Base-by-base conservation (phyloP, 2,888 invertebrate genomes). In the Stenodema calcarata region DNA sequence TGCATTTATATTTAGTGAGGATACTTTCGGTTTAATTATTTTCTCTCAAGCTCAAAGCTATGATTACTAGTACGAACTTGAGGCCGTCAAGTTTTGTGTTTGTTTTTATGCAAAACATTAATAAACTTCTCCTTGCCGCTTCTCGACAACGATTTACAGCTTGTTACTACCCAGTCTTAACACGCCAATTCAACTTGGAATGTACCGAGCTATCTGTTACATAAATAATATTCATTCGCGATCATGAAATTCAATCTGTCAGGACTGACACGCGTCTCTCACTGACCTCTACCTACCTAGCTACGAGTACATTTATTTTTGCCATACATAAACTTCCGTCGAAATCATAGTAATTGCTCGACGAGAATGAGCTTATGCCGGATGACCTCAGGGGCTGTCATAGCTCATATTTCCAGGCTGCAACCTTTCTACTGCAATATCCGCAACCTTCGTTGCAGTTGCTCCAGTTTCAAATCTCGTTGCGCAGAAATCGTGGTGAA, bases 401-500 rank as follows among this genome's bases (percentile, higher is more conserved):
- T n/a, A 75, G 35, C 35, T 44, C 27, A 18, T 16, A 23, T 78
- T 78, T 78, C 78, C 44, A 44, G 78, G 44, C 44, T 78, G 78
- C 78, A 78, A 78, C 78, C 27, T 78, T 78, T 44, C 78, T 44
- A 44, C 78, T 23, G 14, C 78, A 78, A 23, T 78, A 78, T 44
- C 11, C 78, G 27, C 42, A n/a, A 42, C 78, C 78, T 78, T 78
- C 27, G 27, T 44, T 44, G 78, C 73, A 73, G 23, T 41, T 44
- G 78, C 47, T 78, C 78, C 44, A 78, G 78, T 78, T 78, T 44
- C 18, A 11, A 27, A 78, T 16, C 44, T 78, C 27, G 78, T 78
- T 44, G 44, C 44, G 23, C n/a, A 16, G 73, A 4, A 23, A 30
- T 28, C 27, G 11, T 23, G 73, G 27, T 30, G 35, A 54, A 18